Percentiles rank a stretch among this genome's conserved stretches.
phyloP scores from a whole-genome alignment of 2,113 vertebrate genomes.

The Ginglymostoma cirratum region DNA sequence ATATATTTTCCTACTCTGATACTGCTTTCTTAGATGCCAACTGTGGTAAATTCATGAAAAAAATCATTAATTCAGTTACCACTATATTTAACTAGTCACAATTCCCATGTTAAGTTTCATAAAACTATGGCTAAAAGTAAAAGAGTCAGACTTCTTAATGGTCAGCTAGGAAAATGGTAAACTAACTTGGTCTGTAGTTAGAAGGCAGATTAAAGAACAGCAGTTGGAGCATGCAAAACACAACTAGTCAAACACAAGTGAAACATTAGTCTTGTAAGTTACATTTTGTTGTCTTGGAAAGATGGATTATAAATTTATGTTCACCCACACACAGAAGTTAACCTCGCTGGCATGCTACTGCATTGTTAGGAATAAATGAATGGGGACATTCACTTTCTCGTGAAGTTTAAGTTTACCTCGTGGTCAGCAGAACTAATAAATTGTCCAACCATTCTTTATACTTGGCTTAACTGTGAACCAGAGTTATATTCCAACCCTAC shows the following conservation, averaged over 20 bases:
- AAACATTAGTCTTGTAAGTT: neutral
- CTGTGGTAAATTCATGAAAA: neutral
- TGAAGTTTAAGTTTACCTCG: neutral
- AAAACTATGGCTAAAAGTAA: slow-evolving; percentile 2
- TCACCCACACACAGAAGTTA: neutral
- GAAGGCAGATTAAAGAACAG: neutral
- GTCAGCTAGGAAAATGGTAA: neutral
- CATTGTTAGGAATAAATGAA: neutral
- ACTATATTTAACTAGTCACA: neutral
- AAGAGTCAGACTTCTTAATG: neutral
- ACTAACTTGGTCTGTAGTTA: neutral
- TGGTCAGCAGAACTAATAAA: neutral
- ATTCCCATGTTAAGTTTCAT: neutral
- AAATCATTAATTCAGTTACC: neutral
- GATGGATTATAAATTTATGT: neutral
- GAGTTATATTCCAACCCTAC: neutral
- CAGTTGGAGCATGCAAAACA: neutral
- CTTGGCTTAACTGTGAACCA: neutral
- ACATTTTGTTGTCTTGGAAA: neutral
- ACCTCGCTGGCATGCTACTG: neutral
- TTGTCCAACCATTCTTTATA: neutral
- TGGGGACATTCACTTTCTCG: neutral
- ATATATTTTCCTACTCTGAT: neutral
- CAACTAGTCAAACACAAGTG: neutral
- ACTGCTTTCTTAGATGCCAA: neutral